Base-by-base conservation (phyloP, 2,888 invertebrate species). In the Diaphora mendica region DNA sequence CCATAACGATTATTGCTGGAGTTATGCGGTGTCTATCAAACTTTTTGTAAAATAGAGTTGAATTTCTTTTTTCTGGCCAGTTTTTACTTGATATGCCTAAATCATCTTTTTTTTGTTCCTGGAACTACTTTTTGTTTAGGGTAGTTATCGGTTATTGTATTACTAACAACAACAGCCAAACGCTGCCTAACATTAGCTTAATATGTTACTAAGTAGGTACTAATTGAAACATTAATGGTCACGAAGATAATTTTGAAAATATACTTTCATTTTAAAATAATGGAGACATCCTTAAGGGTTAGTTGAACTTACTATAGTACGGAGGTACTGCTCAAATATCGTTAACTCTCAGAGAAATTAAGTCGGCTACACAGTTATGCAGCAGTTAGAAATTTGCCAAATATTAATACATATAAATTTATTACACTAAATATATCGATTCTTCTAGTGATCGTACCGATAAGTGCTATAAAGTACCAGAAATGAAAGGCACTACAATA, bases 1-100 rank as follows among this genome's bases (percentile, higher is more conserved):
- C 86, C 86, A 86, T 91, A 88, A 91, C 87, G 87, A 81, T 91
- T 88, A 90, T 87, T 91, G 88, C 91, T 89, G 86, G 79, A 75
- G 65, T 73, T 76, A 71, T 42, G 80, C 71, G 79, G 79, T 74
- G 68, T 68, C 64, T 65, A 55, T 70, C 13, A 35, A 17, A 35
- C 3, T 59, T 39, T n/a, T 68, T 35, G 23, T 59, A 26, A 59
- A 30, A 13, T 42, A 8, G 11, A 44, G 2, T 44, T 17, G 11
- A 44, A 11, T 17, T 0, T 7, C 2, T 4, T 62, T 62, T 62
- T 59, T 59, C 0, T 26, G 13, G 26, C 26, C 26, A n/a, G 26
- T 59, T 26, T 3, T 26, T n/a, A n/a, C 1, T 33, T 33, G 35
- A 35, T 39, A 39, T 9, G 39, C 39, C 39, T 39, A 39, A 11